Conservation (phyloP, 2,888 invertebrate genomes). For the Liodrosophila aerea region DNA sequence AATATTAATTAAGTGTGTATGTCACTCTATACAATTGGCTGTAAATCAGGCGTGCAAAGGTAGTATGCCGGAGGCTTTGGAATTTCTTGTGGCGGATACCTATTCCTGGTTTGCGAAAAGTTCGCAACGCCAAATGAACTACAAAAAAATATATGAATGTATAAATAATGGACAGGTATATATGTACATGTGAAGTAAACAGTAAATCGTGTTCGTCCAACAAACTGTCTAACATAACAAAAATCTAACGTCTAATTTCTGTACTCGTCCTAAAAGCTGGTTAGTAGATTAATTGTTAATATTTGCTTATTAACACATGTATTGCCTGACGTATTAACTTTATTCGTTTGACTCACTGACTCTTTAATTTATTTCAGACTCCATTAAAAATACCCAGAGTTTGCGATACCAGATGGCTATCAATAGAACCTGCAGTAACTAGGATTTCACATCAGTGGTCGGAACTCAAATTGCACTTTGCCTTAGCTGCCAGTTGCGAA, state of each 20-base stretch:
- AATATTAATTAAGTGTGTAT: conserved; percentile 32
- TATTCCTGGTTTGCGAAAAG: conserved; percentile 20
- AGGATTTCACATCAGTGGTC: conserved; percentile 6
- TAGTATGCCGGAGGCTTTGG: conserved; percentile 11
- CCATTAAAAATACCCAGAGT: conserved; percentile 10
- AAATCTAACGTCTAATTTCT: conserved; percentile 5
- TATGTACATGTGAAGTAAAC: conserved; percentile 17
- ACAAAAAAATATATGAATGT: conserved; percentile 14
- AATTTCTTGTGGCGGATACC: conserved; percentile 20
- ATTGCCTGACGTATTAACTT: neutral
- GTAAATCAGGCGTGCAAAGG: conserved; percentile 13
- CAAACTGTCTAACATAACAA: neutral
- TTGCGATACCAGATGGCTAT: conserved; percentile 8
- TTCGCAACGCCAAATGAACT: conserved; percentile 11
- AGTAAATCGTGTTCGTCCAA: conserved; percentile 10
- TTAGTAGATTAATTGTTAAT: neutral
- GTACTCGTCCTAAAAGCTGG: neutral
- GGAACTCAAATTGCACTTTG: conserved; percentile 4
- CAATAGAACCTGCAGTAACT: conserved; percentile 3
- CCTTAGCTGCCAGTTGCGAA: conserved; percentile 1
- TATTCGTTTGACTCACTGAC: neutral
- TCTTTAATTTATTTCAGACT: neutral
- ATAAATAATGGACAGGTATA: conserved; percentile 27
- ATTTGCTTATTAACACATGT: conserved; percentile 6
- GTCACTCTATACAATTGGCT: conserved; percentile 34